phyloP scores from a whole-genome alignment of 1,140 invertebrate species.

The Drosophila obscura region DNA sequence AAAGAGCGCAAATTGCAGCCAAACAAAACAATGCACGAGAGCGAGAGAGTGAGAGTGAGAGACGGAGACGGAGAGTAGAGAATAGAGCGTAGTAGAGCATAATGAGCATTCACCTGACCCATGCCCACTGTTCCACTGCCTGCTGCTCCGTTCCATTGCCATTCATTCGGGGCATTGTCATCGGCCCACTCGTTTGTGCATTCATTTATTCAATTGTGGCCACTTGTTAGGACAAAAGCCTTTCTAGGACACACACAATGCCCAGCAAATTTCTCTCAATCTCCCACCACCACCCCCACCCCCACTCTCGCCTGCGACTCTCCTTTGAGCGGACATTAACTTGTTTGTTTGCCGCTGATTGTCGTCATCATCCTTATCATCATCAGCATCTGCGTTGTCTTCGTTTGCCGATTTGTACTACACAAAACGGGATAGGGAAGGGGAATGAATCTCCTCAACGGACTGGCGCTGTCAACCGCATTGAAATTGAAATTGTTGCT shows the following conservation, averaged over 20 bases:
- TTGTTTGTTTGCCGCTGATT: slow-evolving; percentile 76
- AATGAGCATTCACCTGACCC: slow-evolving; percentile 61
- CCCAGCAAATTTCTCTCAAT: slow-evolving; percentile 51
- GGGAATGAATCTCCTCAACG: slow-evolving; percentile 18
- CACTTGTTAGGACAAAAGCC: slow-evolving; percentile 73
- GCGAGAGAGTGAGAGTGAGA: slow-evolving; percentile 3
- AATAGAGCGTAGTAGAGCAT: neutral
- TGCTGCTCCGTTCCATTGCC: slow-evolving; percentile 10
- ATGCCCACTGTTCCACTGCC: neutral
- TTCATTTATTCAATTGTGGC: slow-evolving; percentile 82
- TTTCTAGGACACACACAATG: slow-evolving; percentile 60
- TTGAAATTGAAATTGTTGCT: slow-evolving; percentile 79
- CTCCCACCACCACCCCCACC: too few relatives aligned
- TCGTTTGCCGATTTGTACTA: slow-evolving; percentile 61
- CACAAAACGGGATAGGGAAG: neutral
- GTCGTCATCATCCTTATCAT: slow-evolving; percentile 65
- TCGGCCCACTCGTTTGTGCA: slow-evolving; percentile 60
- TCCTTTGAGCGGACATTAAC: slow-evolving; percentile 56
- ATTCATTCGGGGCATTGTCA: slow-evolving; percentile 28
- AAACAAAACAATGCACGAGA: slow-evolving; percentile 9
- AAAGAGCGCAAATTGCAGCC: slow-evolving; percentile 71
- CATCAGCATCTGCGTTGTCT: slow-evolving; percentile 38
- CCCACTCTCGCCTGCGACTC: neutral
- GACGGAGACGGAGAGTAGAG: slow-evolving; percentile 8
- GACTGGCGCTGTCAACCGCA: slow-evolving; percentile 75